Percentiles rank a stretch among this genome's conserved stretches.
Evolutionary conservation across 2,797 vertebrate species (phyloP).

Genomic region (Urocyon cinereoargenteus): DNA sequence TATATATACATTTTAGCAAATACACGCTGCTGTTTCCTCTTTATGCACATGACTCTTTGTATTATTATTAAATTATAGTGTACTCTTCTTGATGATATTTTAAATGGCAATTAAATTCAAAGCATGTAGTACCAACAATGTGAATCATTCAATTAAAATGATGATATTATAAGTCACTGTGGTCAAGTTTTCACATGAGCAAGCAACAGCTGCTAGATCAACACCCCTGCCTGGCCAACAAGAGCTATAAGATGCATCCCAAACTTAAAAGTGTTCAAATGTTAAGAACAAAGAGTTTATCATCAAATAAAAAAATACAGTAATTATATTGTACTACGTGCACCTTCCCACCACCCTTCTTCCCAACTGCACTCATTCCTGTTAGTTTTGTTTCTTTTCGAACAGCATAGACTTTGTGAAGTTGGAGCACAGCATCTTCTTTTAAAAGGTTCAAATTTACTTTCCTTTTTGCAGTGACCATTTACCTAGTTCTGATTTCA

Average conservation of each 20-base stretch:
- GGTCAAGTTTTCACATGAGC: not conserved
- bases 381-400: not conserved
- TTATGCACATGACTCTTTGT: not conserved
- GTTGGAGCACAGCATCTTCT: not conserved
- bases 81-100: conserved; percentile 21
- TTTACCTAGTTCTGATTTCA: not conserved
- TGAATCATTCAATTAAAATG: conserved; percentile 15
- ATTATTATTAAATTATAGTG: not conserved
- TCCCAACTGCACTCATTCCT: not conserved
- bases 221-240: not conserved
- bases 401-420: not conserved
- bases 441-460: conserved; percentile 5
- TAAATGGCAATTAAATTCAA: not conserved
- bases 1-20: not conserved
- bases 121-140: not conserved
- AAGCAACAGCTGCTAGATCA: not conserved
- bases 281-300: not conserved
- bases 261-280: not conserved
- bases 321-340: not conserved
- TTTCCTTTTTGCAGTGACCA: not conserved
- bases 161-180: not conserved
- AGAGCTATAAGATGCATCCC: not conserved
- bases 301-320: not conserved
- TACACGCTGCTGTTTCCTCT: not conserved
- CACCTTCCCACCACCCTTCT: not conserved